phyloP scores from a whole-genome alignment of 2,888 invertebrate genomes.

The Synanthedon andrenaeformis region DNA sequence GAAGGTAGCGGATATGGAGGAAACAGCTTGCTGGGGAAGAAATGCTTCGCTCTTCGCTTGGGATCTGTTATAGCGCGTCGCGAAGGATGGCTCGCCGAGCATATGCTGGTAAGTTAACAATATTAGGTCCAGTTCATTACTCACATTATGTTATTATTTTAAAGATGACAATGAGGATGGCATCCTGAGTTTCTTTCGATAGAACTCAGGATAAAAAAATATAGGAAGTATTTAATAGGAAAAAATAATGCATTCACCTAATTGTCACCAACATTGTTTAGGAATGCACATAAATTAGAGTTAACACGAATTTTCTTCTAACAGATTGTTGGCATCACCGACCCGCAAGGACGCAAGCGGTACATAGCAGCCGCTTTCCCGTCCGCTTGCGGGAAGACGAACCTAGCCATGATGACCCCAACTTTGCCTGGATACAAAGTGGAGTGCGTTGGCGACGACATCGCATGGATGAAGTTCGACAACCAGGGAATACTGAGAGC shows the following conservation, averaged over 20 bases:
- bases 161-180: too few relatives aligned
- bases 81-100: slow-evolving; percentile 99
- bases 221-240: too few relatives aligned
- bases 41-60: slow-evolving; percentile 96
- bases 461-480: slow-evolving; percentile 98
- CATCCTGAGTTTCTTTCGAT: too few relatives aligned
- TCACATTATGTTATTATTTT: too few relatives aligned
- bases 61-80: slow-evolving; percentile 93
- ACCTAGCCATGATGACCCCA: slow-evolving; percentile 98
- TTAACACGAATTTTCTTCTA: too few relatives aligned
- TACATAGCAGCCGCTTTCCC: slow-evolving; percentile 99
- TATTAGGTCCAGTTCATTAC: too few relatives aligned
- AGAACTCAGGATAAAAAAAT: too few relatives aligned
- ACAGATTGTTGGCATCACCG: slow-evolving; percentile 94
- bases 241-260: too few relatives aligned
- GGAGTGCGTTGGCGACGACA: slow-evolving; percentile 97
- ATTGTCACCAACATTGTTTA: too few relatives aligned
- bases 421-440: slow-evolving; percentile 91
- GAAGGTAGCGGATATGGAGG: slow-evolving; percentile 96
- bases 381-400: slow-evolving; percentile 99
- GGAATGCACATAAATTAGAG: too few relatives aligned
- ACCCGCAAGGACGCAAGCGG: slow-evolving; percentile 87
- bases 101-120: slow-evolving; percentile 85
- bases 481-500: slow-evolving; percentile 87
- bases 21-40: slow-evolving; percentile 96